phyloP scores from a whole-genome alignment of 2,888 invertebrate species.

The Dicyrtomina minuta region DNA sequence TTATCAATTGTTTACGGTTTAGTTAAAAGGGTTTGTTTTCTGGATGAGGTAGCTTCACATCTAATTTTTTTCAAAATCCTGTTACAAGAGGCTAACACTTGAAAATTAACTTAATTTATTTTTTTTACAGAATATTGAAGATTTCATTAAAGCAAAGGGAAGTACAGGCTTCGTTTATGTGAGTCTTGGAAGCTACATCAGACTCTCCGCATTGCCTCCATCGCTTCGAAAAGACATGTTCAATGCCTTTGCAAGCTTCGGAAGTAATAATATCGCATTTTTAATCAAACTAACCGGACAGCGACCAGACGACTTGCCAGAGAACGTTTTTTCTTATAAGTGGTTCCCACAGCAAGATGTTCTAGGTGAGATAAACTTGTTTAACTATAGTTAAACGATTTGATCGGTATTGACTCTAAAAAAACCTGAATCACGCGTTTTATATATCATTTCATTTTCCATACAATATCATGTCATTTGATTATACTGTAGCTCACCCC shows the following conservation, averaged over 20 bases:
- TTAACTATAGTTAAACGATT: background rate
- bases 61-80: no score
- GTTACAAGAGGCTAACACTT: no score
- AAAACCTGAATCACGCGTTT: background rate
- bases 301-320: conserved; percentile 30
- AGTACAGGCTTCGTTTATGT: conserved; percentile 13
- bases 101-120: background rate
- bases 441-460: background rate
- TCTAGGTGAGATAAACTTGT: background rate
- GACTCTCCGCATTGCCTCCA: background rate
- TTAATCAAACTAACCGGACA: conserved; percentile 13
- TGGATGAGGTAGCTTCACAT: no score
- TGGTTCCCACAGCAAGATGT: conserved; percentile 24
- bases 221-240: background rate
- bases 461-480: background rate
- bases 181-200: conserved; percentile 10
- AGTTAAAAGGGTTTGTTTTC: no score
- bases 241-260: background rate
- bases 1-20: no score
- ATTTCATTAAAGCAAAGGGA: background rate
- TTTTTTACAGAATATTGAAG: background rate
- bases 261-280: background rate
- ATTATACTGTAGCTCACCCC: conserved; percentile 67
- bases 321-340: conserved; percentile 38
- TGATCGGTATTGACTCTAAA: background rate